Base-by-base conservation (phyloP, 2,797 vertebrate species). In the Sternotherus odoratus region DNA sequence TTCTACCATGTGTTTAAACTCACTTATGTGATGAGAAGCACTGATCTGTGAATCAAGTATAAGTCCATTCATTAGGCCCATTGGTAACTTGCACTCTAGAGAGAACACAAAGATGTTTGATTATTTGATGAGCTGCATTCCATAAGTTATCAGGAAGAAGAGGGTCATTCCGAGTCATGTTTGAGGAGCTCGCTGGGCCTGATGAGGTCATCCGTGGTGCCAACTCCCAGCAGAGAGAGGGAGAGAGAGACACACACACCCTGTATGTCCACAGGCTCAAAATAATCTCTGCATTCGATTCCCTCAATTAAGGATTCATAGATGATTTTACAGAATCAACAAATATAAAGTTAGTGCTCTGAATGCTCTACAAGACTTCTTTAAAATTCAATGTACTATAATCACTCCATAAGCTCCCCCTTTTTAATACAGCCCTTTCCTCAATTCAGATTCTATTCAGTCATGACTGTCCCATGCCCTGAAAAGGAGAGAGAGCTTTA, bases 31-130 rank as follows among this genome's bases (percentile, higher is more conserved):
- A 89, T 97, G 88, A 26, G 97, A 98, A 56, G 99, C 99, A 46
- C 96, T 98, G 19, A 99, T 98, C 82, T 99, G 99, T 0, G 96
- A 90, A 80, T 99, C 98, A 8, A 98, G 97, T 93, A 99, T 97
- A 81, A 98, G 96, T 90, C 98, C 98, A 79, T 98, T 99, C 77
- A 94, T 95, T 23, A 99, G 96, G 82, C 99, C 99, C 98, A 99
- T 97, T 2, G 99, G 98, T 97, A 98, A 98, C 80, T 95, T 97
- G 95, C 99, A 99, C 3, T 97, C 99, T 99, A 83, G 28, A 91
- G 92, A 94, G 83, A 94, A 88, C 39, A 92, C 28, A 94, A 50
- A 17, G 63, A 86, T 11, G 36, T 83, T 39, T 87, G 78, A 53
- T 72, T 57, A 82, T 8, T 26, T 26, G 43, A 50, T n/a, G 12